These are phyloP conservation scores for Pomacea maculata DNA, from an alignment of 1,140 invertebrate genomes.

Conservation along the genomic window DNA sequence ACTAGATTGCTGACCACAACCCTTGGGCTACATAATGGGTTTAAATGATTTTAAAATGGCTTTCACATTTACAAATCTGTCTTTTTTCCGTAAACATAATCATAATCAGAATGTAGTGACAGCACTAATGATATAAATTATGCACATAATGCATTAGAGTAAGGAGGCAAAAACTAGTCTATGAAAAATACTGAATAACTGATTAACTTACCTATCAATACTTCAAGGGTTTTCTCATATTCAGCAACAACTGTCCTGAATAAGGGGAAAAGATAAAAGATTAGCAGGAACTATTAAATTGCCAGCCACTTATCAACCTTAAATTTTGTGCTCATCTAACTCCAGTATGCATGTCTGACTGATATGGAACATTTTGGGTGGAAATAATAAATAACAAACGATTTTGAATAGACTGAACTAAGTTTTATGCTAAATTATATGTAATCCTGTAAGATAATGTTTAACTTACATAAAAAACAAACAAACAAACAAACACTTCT, in stretches of 20 bases:
- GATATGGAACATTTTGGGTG: not conserved
- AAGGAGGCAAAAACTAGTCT: too few relatives aligned
- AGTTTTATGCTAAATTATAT: not conserved
- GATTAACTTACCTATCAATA: conserved; percentile 9
- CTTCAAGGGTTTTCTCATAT: conserved; percentile 17
- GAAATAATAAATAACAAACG: not conserved
- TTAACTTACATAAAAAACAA: too few relatives aligned
- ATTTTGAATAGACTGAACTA: not conserved
- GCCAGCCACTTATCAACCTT: too few relatives aligned
- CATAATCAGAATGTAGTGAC: not conserved
- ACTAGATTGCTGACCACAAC: too few relatives aligned
- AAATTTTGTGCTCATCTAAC: not conserved
- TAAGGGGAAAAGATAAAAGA: not conserved
- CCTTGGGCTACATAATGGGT: too few relatives aligned
- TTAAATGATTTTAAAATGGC: too few relatives aligned
- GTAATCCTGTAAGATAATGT: not conserved
- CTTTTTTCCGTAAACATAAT: not conserved
- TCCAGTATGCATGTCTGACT: not conserved
- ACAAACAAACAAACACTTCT: too few relatives aligned
- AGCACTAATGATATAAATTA: not conserved
- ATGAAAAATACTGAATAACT: not conserved
- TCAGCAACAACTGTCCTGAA: conserved; percentile 16
- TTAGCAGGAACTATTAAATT: not conserved
- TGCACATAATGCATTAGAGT: not conserved
- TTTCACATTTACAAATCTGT: too few relatives aligned